Evolutionary conservation across 2,888 invertebrate species (phyloP).

Genomic region (Artemia sinica): DNA sequence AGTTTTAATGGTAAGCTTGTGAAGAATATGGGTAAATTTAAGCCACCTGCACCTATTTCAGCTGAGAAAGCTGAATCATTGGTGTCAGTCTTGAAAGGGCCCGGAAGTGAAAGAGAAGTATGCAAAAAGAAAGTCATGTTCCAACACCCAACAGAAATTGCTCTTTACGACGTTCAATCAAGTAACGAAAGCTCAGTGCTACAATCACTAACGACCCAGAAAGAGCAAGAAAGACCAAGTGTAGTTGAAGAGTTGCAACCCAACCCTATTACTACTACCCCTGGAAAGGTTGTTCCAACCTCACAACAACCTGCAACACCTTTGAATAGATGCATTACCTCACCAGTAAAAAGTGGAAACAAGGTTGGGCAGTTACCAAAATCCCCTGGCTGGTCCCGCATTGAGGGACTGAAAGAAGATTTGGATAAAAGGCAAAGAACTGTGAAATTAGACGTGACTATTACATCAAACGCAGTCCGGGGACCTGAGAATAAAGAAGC

Average conservation of each 20-base stretch:
- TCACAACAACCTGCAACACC: no score
- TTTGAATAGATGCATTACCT: no score
- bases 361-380: background rate
- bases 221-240: no score
- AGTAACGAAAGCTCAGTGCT: background rate
- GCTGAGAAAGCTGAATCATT: constrained; percentile 1
- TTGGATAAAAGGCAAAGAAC: background rate
- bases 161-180: constrained; percentile 6
- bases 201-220: no score
- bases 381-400: constrained; percentile 9
- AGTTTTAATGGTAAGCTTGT: background rate
- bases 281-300: no score
- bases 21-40: constrained; percentile 3
- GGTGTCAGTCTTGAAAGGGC: background rate
- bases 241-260: no score
- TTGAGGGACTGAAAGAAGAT: background rate
- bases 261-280: no score
- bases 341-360: no score
- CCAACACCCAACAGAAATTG: background rate
- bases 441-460: background rate
- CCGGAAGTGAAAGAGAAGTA: constrained; percentile 10
- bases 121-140: constrained; percentile 6
- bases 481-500: background rate
- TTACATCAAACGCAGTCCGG: background rate
- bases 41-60: background rate